These are phyloP conservation scores for Mola mola DNA, from an alignment of 2,113 vertebrate genomes.

Conservation along the genomic window DNA sequence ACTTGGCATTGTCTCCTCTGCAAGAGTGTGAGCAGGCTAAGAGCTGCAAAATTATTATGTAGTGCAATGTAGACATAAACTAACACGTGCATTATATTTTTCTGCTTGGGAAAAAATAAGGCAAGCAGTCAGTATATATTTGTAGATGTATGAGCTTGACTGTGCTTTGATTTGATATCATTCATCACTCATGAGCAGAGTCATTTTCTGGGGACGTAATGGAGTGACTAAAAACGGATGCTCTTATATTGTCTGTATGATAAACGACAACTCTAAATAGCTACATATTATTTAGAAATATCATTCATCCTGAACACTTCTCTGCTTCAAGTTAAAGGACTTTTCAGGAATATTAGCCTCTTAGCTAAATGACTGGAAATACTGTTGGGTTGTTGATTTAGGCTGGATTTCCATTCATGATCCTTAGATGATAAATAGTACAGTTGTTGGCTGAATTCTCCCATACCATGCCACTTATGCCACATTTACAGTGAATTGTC, in stretches of 20 bases:
- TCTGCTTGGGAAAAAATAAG: background rate
- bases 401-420: too few relatives aligned
- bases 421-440: too few relatives aligned
- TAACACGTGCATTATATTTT: conserved; percentile 1
- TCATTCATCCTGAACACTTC: background rate
- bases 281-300: background rate
- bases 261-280: background rate
- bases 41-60: conserved; percentile 11
- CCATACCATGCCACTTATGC: too few relatives aligned
- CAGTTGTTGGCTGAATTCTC: too few relatives aligned
- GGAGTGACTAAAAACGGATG: background rate
- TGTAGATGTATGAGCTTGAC: background rate
- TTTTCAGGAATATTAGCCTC: too few relatives aligned
- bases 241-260: background rate
- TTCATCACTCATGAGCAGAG: background rate
- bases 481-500: too few relatives aligned
- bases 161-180: background rate
- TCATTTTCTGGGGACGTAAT: background rate
- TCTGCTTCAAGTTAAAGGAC: too few relatives aligned
- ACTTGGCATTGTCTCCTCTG: conserved; percentile 19
- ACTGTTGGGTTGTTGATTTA: too few relatives aligned
- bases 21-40: conserved; percentile 1
- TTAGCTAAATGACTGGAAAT: too few relatives aligned
- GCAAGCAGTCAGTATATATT: background rate
- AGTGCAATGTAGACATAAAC: conserved; percentile 10